These are phyloP conservation scores for Bombus sylvicola DNA, from an alignment of 1,140 invertebrate species.

Conservation along the genomic window DNA sequence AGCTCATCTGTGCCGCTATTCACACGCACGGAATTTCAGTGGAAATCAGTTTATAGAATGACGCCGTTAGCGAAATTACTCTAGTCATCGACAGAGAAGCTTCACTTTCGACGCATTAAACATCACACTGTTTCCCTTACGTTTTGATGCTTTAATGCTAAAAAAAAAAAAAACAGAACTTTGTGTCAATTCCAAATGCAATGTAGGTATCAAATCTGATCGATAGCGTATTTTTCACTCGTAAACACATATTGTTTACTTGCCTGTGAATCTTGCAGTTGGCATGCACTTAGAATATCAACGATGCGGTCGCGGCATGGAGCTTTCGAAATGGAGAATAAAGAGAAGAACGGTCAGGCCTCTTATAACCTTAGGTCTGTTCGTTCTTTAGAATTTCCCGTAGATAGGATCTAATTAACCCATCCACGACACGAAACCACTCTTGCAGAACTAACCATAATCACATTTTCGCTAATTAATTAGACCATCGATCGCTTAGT, in stretches of 20 bases:
- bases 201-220: background rate
- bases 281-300: background rate
- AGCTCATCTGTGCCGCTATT: slow-evolving; percentile 9
- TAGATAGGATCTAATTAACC: background rate
- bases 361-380: background rate
- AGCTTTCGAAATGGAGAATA: background rate
- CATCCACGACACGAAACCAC: background rate
- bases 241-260: background rate
- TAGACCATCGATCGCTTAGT: background rate
- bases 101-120: background rate
- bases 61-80: slow-evolving; percentile 23
- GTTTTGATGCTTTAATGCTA: background rate
- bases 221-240: background rate
- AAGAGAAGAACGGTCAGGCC: background rate
- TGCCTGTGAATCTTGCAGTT: no score
- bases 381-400: background rate
- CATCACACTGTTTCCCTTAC: background rate
- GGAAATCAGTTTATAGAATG: slow-evolving; percentile 24
- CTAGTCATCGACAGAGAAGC: background rate
- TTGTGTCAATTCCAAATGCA: background rate
- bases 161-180: no score
- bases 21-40: slow-evolving; percentile 34
- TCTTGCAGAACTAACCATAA: background rate
- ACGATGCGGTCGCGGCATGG: background rate
- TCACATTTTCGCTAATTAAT: background rate